A percentile compares a stretch with the other conserved stretches of the same genome.
These are phyloP conservation scores for Rapana venosa DNA, from an alignment of 2,888 invertebrate species.

Conservation along the genomic window DNA sequence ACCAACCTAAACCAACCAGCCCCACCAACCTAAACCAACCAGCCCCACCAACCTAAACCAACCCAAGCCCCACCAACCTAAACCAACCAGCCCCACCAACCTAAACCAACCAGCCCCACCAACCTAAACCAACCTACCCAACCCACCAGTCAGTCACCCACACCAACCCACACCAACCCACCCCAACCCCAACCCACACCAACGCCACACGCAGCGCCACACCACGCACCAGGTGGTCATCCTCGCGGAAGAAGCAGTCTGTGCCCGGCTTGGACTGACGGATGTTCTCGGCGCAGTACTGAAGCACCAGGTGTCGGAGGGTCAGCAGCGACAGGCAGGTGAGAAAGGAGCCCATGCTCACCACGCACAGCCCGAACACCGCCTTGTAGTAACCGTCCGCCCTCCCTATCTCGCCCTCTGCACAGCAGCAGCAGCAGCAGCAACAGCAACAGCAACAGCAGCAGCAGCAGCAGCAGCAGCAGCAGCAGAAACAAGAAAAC, in stretches of 20 bases:
- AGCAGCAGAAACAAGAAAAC: too few relatives aligned
- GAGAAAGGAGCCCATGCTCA: neutral
- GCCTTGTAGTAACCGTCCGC: neutral
- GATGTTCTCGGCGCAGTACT: neutral
- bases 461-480: too few relatives aligned
- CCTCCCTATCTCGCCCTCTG: neutral
- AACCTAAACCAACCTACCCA: too few relatives aligned
- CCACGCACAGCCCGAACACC: neutral
- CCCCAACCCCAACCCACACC: neutral
- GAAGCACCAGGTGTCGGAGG: neutral
- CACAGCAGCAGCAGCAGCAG: neutral
- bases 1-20: too few relatives aligned
- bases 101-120: too few relatives aligned
- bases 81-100: too few relatives aligned
- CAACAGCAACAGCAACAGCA: too few relatives aligned
- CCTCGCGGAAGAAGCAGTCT: constrained; percentile 3
- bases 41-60: neutral
- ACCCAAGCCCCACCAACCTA: neutral
- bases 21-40: too few relatives aligned
- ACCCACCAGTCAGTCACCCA: too few relatives aligned
- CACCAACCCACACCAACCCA: too few relatives aligned
- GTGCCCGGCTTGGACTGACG: neutral
- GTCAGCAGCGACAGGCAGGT: neutral
- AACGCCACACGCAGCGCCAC: neutral
- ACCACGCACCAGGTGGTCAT: neutral